These are phyloP conservation scores for Mylabris sibirica DNA, from an alignment of 2,888 invertebrate species.

Conservation along the genomic window DNA sequence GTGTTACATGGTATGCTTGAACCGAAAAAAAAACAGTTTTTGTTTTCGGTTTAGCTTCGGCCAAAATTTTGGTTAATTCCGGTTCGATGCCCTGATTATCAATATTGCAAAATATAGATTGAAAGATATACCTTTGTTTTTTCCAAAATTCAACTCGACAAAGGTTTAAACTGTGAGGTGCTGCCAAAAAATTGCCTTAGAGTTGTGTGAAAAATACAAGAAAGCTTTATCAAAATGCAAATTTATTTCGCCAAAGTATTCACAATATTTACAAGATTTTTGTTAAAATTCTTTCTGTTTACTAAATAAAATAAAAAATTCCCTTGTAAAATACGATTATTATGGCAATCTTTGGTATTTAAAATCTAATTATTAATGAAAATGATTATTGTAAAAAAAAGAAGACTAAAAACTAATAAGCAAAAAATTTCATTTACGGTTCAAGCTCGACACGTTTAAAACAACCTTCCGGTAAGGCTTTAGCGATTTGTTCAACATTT, in stretches of 20 bases:
- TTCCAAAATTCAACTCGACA: no score
- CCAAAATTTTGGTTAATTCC: no score
- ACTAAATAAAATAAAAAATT: conserved; percentile 19
- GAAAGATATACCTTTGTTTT: no score
- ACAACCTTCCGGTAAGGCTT: conserved; percentile 81
- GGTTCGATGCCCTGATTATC: no score
- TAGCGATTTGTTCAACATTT: conserved; percentile 82
- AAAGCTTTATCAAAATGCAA: conserved; percentile 17
- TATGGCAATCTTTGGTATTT: conserved; percentile 34
- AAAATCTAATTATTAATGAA: conserved; percentile 26
- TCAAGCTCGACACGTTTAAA: conserved; percentile 81
- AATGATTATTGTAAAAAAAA: background rate
- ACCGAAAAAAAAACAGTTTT: no score
- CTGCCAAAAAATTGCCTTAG: no score
- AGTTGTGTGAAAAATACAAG: background rate
- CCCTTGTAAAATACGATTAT: conserved; percentile 17
- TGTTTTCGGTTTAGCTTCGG: no score
- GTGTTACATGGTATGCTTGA: no score
- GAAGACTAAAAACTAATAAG: conserved; percentile 22
- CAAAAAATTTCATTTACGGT: conserved; percentile 60
- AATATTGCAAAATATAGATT: background rate
- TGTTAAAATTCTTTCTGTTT: conserved; percentile 16
- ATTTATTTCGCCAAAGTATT: conserved; percentile 31
- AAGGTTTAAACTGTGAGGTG: background rate
- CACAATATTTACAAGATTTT: conserved; percentile 32